These are phyloP conservation scores for Sesamia nonagrioides DNA, from an alignment of 1,140 invertebrate species.

Conservation along the genomic window DNA sequence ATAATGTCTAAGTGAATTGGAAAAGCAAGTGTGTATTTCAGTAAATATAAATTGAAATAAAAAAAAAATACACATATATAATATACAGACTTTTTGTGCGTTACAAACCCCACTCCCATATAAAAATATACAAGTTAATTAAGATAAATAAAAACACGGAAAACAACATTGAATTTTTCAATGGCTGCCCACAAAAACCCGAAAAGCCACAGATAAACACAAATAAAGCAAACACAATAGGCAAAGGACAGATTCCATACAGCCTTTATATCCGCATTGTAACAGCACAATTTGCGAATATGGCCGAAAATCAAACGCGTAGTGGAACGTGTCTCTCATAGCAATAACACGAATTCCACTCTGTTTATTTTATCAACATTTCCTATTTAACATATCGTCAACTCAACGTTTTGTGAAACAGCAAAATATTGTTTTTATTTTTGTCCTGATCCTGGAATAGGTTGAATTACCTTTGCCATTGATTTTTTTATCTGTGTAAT, in stretches of 20 bases:
- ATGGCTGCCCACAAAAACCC: neutral
- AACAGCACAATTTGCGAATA: constrained; percentile 9
- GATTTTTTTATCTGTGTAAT: constrained; percentile 18
- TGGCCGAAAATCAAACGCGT: constrained; percentile 25
- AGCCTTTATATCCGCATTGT: constrained; percentile 24
- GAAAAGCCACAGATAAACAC: constrained; percentile 1
- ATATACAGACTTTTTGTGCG: too few relatives aligned
- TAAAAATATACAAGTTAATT: neutral
- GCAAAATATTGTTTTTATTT: constrained; percentile 14
- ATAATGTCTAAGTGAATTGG: too few relatives aligned
- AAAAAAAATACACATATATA: too few relatives aligned
- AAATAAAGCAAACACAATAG: neutral
- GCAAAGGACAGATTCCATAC: constrained; percentile 18
- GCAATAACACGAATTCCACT: constrained; percentile 12
- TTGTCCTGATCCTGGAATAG: neutral
- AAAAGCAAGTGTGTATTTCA: too few relatives aligned
- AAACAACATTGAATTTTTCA: too few relatives aligned
- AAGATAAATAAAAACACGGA: neutral
- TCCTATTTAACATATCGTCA: constrained; percentile 23
- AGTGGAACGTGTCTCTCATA: constrained; percentile 17
- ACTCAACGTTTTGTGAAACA: neutral
- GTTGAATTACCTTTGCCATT: constrained; percentile 35
- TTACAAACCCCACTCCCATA: too few relatives aligned
- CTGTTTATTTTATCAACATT: constrained; percentile 41
- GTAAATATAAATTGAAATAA: too few relatives aligned